Conservation (phyloP, 1,140 invertebrate genomes). For the Drusus annulatus region DNA sequence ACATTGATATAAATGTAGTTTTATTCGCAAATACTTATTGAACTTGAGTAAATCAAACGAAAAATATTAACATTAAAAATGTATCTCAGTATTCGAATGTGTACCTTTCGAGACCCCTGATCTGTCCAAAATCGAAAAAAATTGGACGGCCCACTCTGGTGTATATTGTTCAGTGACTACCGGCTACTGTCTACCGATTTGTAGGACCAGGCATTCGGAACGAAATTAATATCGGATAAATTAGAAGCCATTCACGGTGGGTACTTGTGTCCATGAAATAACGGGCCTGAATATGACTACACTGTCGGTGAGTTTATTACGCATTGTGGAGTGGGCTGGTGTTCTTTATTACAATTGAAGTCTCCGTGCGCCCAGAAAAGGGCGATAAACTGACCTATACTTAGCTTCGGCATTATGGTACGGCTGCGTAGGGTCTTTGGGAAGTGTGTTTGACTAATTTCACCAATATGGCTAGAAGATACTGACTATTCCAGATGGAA, state of each 20-base stretch:
- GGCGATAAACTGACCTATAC: conserved; percentile 31
- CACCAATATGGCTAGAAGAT: too few relatives aligned
- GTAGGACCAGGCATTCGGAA: conserved; percentile 25
- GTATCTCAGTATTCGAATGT: too few relatives aligned
- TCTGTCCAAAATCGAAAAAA: too few relatives aligned
- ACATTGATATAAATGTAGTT: too few relatives aligned
- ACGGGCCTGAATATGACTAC: conserved; percentile 10
- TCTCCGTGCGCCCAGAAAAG: conserved; percentile 23
- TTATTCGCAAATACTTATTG: too few relatives aligned
- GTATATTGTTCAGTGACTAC: not conserved
- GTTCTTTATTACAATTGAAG: conserved; percentile 27
- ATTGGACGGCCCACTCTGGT: too few relatives aligned
- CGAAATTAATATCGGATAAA: conserved; percentile 47
- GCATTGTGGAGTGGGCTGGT: conserved; percentile 7
- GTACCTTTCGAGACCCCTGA: too few relatives aligned
- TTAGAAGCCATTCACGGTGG: conserved; percentile 29
- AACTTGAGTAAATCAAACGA: too few relatives aligned
- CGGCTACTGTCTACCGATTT: not conserved
- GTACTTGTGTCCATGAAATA: conserved; percentile 32
- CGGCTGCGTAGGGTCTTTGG: too few relatives aligned
- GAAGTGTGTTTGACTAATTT: too few relatives aligned
- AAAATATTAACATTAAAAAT: too few relatives aligned
- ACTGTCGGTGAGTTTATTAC: conserved; percentile 43
- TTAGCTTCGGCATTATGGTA: not conserved
- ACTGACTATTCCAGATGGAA: too few relatives aligned